Conservation (phyloP, 2,113 vertebrate species). For the Tiliqua scincoides region DNA sequence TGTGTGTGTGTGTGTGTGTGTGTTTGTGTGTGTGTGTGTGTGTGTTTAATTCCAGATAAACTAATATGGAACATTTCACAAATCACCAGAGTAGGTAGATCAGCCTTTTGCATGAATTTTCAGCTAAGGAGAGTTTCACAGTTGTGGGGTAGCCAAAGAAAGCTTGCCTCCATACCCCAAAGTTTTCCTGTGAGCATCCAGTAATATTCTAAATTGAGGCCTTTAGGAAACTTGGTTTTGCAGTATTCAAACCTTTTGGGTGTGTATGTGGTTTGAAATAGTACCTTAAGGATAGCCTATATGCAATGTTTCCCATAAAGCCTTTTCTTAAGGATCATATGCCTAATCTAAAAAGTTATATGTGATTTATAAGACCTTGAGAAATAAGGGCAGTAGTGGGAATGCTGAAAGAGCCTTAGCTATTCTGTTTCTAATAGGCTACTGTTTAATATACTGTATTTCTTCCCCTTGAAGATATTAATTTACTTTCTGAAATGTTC, state of each 20-base stretch:
- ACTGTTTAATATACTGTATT: conserved; percentile 81
- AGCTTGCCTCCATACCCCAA: no score
- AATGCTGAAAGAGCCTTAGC: conserved; percentile 79
- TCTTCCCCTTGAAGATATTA: conserved; percentile 82
- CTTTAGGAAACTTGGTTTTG: conserved; percentile 3
- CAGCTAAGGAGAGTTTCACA: neutral
- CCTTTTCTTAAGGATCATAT: conserved; percentile 67
- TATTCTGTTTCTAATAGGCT: conserved; percentile 77
- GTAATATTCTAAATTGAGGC: conserved; percentile 35
- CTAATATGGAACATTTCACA: neutral
- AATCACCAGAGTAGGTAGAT: neutral
- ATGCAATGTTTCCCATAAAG: conserved; percentile 74
- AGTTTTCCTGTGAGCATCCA: neutral
- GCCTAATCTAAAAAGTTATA: conserved; percentile 78
- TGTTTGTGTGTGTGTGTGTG: neutral
- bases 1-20: neutral
- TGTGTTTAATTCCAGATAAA: neutral
- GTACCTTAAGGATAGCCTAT: conserved; percentile 63
- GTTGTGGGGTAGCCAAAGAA: neutral
- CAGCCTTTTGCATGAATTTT: neutral
- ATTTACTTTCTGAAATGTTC: conserved; percentile 84
- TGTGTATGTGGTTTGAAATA: conserved; percentile 66
- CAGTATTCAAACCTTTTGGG: conserved; percentile 70
- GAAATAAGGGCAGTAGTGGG: conserved; percentile 75
- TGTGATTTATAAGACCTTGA: conserved; percentile 79